These are phyloP conservation scores for Zaprionus bogoriensis DNA, from an alignment of 2,888 invertebrate species.

Conservation along the genomic window DNA sequence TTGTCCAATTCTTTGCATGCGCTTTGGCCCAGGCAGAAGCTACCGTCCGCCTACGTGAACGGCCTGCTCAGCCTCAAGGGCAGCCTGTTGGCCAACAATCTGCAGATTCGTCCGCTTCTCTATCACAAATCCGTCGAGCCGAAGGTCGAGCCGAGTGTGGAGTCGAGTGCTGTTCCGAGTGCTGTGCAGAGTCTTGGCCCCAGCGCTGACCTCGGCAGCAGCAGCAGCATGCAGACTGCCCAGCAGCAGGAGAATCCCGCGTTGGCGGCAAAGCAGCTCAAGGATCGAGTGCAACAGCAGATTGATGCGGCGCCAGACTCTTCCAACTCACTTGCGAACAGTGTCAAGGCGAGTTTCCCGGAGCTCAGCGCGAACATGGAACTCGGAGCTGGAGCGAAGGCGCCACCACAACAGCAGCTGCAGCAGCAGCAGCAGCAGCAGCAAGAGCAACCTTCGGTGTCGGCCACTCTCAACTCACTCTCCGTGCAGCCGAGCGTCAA, in stretches of 20 bases:
- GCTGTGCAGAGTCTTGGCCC: no score
- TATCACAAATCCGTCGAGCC: neutral
- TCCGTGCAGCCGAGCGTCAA: no score
- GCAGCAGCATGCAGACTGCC: neutral
- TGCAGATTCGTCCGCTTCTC: neutral
- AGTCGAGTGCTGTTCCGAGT: no score
- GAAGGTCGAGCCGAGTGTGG: neutral
- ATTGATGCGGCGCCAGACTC: no score
- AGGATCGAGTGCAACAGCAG: neutral
- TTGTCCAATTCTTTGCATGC: neutral
- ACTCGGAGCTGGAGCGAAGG: no score
- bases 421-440: neutral
- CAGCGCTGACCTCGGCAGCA: no score
- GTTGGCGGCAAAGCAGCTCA: neutral
- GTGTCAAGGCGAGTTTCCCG: no score
- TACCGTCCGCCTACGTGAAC: constrained; percentile 51
- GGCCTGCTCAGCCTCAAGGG: constrained; percentile 61
- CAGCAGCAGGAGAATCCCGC: neutral
- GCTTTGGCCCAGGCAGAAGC: neutral
- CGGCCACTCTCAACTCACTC: no score
- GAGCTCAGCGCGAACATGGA: no score
- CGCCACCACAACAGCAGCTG: neutral
- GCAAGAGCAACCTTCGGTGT: neutral
- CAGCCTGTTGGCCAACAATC: constrained; percentile 37
- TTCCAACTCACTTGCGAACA: no score